Evolutionary conservation across 2,113 vertebrate species (phyloP).

Genomic region (Myiopsitta monachus): DNA sequence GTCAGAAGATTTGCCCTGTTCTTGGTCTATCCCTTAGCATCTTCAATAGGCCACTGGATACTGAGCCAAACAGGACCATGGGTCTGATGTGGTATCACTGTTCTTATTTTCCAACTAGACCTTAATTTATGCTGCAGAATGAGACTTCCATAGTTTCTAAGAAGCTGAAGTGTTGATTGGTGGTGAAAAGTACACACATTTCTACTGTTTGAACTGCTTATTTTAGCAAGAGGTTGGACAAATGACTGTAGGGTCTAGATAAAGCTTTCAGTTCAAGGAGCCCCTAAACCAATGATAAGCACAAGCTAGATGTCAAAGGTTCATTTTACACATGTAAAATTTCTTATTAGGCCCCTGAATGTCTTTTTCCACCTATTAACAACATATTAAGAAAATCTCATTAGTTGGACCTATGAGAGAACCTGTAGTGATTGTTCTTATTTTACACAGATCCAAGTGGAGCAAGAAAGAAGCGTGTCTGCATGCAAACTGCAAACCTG

Average conservation of each 20-base stretch:
- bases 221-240: background rate
- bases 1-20: background rate
- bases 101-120: background rate
- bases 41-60: background rate
- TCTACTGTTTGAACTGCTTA: background rate
- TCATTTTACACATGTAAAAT: background rate
- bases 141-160: background rate
- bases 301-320: background rate
- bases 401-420: background rate
- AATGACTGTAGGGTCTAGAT: background rate
- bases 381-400: background rate
- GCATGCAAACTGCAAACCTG: background rate
- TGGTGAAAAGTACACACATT: background rate
- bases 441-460: fast-evolving
- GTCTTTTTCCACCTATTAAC: background rate
- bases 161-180: background rate
- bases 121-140: background rate
- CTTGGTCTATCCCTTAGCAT: background rate
- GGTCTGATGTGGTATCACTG: background rate
- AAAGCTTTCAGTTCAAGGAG: background rate
- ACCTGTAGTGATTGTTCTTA: background rate
- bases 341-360: background rate
- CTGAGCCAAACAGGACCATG: background rate
- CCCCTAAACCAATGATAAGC: background rate
- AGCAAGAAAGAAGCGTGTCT: background rate